Percentiles rank a stretch among this genome's conserved stretches.
Conservation (phyloP, 2,113 vertebrate species). For the Tupaia tana region DNA sequence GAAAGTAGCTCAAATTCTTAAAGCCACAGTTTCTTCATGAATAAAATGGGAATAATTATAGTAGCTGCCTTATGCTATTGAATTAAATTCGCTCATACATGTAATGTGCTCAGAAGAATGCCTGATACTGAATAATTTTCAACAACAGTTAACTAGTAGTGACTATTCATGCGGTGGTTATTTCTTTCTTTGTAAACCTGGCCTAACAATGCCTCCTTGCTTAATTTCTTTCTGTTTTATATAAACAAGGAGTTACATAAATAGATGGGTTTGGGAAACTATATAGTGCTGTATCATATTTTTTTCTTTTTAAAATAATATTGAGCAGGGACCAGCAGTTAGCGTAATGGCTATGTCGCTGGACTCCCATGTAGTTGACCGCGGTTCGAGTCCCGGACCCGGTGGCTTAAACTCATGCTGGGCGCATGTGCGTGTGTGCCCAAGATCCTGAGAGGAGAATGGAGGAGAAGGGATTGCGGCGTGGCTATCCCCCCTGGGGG, state of each 20-base stretch:
- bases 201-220: neutral
- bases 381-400: too few species aligned
- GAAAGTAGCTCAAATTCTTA: constrained; percentile 1
- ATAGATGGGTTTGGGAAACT: constrained; percentile 15
- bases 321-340: too few species aligned
- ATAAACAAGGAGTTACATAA: neutral
- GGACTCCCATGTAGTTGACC: too few species aligned
- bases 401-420: too few species aligned
- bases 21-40: neutral
- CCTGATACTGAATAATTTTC: neutral
- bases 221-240: neutral
- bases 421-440: too few species aligned
- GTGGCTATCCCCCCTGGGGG: too few species aligned
- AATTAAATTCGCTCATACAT: constrained; percentile 4
- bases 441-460: too few species aligned
- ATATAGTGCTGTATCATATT: neutral
- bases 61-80: neutral
- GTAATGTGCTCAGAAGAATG: neutral
- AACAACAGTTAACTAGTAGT: neutral
- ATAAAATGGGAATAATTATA: neutral
- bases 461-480: too few species aligned
- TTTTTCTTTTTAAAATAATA: neutral
- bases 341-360: too few species aligned
- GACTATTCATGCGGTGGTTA: neutral
- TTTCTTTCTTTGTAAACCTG: neutral